Conservation (phyloP, 2,113 vertebrate species). For the Pygoscelis antarcticus region DNA sequence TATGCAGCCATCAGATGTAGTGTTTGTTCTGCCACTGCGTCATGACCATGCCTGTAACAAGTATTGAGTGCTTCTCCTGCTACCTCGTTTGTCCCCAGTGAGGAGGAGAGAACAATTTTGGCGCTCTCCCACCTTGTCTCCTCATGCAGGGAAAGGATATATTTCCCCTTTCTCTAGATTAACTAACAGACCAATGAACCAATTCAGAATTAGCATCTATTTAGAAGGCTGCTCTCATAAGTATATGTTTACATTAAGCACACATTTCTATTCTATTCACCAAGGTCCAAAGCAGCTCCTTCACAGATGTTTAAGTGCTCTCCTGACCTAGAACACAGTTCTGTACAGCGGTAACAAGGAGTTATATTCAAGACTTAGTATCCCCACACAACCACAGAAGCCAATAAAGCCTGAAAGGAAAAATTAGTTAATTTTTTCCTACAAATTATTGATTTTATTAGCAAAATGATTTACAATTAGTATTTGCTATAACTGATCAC, state of each 20-base stretch:
- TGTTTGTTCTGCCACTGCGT: not conserved
- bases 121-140: not conserved
- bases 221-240: not conserved
- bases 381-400: not conserved
- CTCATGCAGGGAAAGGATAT: not conserved
- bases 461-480: not conserved
- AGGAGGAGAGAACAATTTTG: not conserved
- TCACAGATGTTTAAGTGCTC: not conserved
- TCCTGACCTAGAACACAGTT: not conserved
- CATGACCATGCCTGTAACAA: not conserved
- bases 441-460: not conserved
- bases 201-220: not conserved
- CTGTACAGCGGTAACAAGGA: not conserved
- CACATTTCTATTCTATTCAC: not conserved
- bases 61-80: not conserved
- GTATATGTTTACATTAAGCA: not conserved
- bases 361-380: not conserved
- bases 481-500: not conserved
- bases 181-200: not conserved
- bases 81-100: accelerated
- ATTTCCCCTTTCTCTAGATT: not conserved
- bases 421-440: not conserved
- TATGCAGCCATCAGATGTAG: accelerated
- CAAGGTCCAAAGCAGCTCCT: not conserved
- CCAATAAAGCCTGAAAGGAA: not conserved